Percentiles rank a stretch among this genome's conserved stretches.
phyloP scores from a whole-genome alignment of 23 tunicate species.

The Aplidium turbinatum region DNA sequence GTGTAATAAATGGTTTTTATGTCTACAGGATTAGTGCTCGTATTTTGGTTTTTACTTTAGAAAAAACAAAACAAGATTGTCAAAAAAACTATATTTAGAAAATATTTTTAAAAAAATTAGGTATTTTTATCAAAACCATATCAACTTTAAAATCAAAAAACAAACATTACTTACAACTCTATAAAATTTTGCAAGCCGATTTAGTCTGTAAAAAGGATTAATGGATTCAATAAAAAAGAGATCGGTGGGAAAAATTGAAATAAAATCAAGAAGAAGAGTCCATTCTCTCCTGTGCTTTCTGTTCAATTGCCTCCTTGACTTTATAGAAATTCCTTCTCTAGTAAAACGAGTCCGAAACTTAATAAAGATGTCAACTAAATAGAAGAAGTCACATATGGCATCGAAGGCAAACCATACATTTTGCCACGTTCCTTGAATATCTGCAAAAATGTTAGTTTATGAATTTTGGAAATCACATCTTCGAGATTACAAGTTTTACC shows the following conservation, averaged over 20 bases:
- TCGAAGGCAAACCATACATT: constrained; percentile 65
- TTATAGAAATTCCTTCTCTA: constrained; percentile 57
- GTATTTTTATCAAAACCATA: too few relatives aligned
- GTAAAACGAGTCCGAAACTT: constrained; percentile 72
- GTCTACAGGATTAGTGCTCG: too few relatives aligned
- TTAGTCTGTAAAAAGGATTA: constrained; percentile 67
- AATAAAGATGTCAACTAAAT: constrained; percentile 64
- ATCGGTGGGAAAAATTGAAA: constrained; percentile 81
- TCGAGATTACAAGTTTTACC: too few relatives aligned
- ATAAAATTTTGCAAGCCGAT: constrained; percentile 42
- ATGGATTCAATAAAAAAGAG: constrained; percentile 54
- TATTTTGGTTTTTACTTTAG: too few relatives aligned
- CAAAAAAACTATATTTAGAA: too few relatives aligned
- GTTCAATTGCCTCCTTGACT: background rate
- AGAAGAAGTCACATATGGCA: constrained; percentile 68
- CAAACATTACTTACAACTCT: constrained; percentile 75
- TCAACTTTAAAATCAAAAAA: too few relatives aligned
- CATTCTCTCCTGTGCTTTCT: constrained; percentile 53
- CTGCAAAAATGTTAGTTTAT: constrained; percentile 46
- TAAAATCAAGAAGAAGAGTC: constrained; percentile 66
- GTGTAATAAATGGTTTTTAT: too few relatives aligned
- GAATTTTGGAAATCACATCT: too few relatives aligned
- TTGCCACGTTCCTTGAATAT: constrained; percentile 62
- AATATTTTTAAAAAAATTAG: too few relatives aligned
- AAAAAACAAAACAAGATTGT: too few relatives aligned